Evolutionary conservation across 2,113 vertebrate genomes (phyloP).

Genomic region (Corydoras sp.): DNA sequence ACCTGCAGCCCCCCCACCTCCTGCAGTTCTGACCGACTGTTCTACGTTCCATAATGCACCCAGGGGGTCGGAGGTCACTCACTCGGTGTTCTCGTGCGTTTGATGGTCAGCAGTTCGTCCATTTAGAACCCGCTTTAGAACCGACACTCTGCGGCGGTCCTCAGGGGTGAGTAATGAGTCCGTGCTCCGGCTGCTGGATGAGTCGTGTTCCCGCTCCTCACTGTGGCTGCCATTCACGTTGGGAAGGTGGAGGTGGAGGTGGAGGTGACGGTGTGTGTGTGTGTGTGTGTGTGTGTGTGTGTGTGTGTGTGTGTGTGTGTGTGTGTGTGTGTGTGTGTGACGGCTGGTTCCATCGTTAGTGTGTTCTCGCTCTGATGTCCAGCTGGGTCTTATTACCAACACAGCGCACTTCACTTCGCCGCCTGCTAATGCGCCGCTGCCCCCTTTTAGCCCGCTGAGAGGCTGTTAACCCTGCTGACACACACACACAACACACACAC

Average conservation of each 20-base stretch:
- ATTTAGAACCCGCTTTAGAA: no score
- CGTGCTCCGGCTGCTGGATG: no score
- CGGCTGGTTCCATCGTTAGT: conserved; percentile 19
- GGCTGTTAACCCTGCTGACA: conserved; percentile 54
- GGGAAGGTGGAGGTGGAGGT: background rate
- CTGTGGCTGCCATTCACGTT: background rate
- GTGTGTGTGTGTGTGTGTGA: conserved; percentile 32
- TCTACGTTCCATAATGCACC: no score
- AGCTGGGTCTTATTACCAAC: conserved; percentile 59
- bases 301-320: background rate
- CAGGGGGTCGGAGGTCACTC: no score
- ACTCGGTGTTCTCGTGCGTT: no score
- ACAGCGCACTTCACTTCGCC: conserved; percentile 38
- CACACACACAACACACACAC: background rate
- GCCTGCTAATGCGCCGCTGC: conserved; percentile 40
- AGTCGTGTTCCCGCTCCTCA: conserved; percentile 5
- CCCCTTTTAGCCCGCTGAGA: conserved; percentile 54
- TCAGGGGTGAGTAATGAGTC: no score
- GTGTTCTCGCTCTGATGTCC: conserved; percentile 48
- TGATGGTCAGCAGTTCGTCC: no score
- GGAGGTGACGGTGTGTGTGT: background rate
- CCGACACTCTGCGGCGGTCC: no score
- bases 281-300: background rate
- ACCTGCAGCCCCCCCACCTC: no score
- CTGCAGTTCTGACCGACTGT: no score